Percentiles rank a stretch among this genome's conserved stretches.
Conservation (phyloP, 2,888 invertebrate genomes). For the Agrochola circellaris region DNA sequence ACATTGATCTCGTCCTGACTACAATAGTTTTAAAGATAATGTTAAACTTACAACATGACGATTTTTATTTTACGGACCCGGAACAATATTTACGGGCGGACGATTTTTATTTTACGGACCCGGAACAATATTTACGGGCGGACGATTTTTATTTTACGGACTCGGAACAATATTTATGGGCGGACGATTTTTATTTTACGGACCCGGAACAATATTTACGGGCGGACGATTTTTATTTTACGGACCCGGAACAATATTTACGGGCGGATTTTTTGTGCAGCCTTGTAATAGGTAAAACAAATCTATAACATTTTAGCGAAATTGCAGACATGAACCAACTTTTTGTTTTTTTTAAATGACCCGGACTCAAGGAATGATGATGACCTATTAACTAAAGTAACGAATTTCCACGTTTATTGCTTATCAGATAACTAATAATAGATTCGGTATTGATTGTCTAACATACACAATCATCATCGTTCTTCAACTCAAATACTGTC, state of each 20-base stretch:
- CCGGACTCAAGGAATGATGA: not conserved
- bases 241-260: too few relatives aligned
- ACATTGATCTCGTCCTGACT: not conserved
- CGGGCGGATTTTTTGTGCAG: not conserved
- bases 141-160: too few relatives aligned
- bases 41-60: not conserved
- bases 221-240: not conserved
- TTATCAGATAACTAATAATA: conserved; percentile 1
- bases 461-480: too few relatives aligned
- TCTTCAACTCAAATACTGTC: too few relatives aligned
- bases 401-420: not conserved
- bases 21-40: not conserved
- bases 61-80: not conserved
- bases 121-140: too few relatives aligned
- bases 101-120: too few relatives aligned
- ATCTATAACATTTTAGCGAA: not conserved
- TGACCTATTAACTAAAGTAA: not conserved
- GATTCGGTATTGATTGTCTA: conserved; percentile 19
- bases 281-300: not conserved
- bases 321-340: not conserved
- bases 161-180: too few relatives aligned
- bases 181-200: not conserved
- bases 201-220: too few relatives aligned
- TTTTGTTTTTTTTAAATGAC: not conserved
- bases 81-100: too few relatives aligned